Base-by-base conservation (phyloP, 2,113 vertebrate genomes). In the Nipponia nippon region DNA sequence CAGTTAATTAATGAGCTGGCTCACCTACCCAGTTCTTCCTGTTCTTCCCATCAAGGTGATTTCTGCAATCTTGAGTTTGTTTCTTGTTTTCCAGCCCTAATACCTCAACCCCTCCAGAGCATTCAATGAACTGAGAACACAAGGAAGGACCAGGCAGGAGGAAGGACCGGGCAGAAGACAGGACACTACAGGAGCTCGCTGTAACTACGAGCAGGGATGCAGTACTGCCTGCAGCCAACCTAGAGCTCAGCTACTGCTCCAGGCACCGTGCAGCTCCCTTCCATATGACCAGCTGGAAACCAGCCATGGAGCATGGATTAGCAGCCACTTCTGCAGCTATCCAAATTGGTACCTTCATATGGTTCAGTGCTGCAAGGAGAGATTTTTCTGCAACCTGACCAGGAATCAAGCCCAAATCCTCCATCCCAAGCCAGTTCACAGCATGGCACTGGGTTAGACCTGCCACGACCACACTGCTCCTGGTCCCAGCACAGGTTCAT, bases 1-100 rank as follows among this genome's bases (percentile, higher is more conserved):
- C 13, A 30, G 49, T 61, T 90, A 88, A 93, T 90, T 95, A 96
- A 96, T 56, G 79, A 95, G 85, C 87, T 16, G 7, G 22, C 53
- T 95, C 47, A 55, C 53, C 70, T 50, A 72, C 26, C 65, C 67
- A 47, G 61, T 61, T 79, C 56, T 81, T 91, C 69, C 65, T n/a
- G 25, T 58, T 93, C 70, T 86, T 63, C 58, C 58, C 79, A 62
- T 23, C 75, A 90, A 80, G 86, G 79, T 47, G 88, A 92, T 88
- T n/a, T 29, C 61, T 90, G 69, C 26, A 56, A 25, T 83, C 75
- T 53, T n/a, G 49, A 69, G 34, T 38, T 89, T 22, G 13, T 25
- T 63, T 83, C 84, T 80, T 49, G 50, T 30, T 79, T 92, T 72
- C 30, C 13, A 55, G 62, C 11, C 2, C 0, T 10, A 42, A 21